These are phyloP conservation scores for Dendroctonus valens DNA, from an alignment of 1,140 invertebrate species.

Conservation along the genomic window DNA sequence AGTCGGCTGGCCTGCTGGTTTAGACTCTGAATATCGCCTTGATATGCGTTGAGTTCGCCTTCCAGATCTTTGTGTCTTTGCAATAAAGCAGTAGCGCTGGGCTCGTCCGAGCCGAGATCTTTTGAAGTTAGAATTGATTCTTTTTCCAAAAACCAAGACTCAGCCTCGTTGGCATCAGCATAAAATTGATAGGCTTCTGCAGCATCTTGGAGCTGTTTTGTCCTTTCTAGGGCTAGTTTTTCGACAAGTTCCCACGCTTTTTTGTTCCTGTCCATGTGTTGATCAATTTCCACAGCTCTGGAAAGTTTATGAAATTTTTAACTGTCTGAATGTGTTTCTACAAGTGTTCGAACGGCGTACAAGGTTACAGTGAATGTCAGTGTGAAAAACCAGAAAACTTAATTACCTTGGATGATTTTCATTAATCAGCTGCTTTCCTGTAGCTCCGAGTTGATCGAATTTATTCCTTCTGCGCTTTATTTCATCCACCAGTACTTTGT, in stretches of 20 bases:
- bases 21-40: constrained; percentile 83
- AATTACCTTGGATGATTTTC: constrained; percentile 66
- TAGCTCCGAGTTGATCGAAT: constrained; percentile 70
- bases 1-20: constrained; percentile 83
- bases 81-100: constrained; percentile 80
- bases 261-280: constrained; percentile 76
- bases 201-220: constrained; percentile 88
- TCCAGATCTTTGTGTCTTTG: constrained; percentile 85
- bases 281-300: constrained; percentile 70
- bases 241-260: constrained; percentile 84
- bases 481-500: constrained; percentile 91
- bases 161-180: constrained; percentile 95
- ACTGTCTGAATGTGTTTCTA: too few species aligned
- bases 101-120: constrained; percentile 88
- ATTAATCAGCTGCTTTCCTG: constrained; percentile 71
- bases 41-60: constrained; percentile 89
- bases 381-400: too few species aligned
- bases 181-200: constrained; percentile 94
- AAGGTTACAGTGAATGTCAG: too few species aligned
- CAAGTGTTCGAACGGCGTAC: too few species aligned
- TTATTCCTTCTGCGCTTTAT: constrained; percentile 81
- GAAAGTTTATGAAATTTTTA: background rate
- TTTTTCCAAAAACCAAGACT: constrained; percentile 96
- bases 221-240: constrained; percentile 77
- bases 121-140: constrained; percentile 81